Conservation (phyloP, 2,888 invertebrate genomes). For the Nephrotoma guestfalica region DNA sequence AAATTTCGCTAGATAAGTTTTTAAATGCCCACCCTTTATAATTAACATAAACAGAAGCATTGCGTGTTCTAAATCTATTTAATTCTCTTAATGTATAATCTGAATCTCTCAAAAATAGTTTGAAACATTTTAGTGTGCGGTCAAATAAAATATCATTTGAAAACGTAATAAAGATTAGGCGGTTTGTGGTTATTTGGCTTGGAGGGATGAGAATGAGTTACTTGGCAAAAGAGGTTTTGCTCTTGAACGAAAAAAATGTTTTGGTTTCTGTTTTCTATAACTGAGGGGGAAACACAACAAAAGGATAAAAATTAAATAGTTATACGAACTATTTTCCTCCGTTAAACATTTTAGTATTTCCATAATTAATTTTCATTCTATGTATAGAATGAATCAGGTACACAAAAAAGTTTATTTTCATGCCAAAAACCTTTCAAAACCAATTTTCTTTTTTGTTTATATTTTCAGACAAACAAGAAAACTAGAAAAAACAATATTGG, state of each 20-base stretch:
- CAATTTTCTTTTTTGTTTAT: neutral
- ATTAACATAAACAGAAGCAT: neutral
- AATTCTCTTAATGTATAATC: neutral
- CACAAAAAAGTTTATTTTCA: neutral
- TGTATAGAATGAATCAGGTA: neutral
- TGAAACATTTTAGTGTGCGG: neutral
- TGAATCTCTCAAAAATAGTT: neutral
- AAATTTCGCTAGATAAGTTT: too few species aligned
- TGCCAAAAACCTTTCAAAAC: neutral
- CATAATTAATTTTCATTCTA: neutral
- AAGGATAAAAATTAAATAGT: neutral
- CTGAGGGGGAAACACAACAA: neutral
- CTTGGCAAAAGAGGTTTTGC: neutral
- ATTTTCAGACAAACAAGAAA: neutral
- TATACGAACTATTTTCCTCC: neutral
- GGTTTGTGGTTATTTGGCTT: neutral
- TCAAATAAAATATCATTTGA: neutral
- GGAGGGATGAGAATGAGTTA: neutral
- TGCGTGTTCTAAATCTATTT: neutral
- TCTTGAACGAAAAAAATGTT: neutral
- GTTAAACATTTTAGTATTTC: neutral
- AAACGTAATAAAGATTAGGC: neutral
- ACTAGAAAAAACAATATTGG: neutral
- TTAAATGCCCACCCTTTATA: too few species aligned
- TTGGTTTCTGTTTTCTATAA: neutral